phyloP scores from a whole-genome alignment of 2,797 vertebrate genomes.

The Cottoperca gobio region DNA sequence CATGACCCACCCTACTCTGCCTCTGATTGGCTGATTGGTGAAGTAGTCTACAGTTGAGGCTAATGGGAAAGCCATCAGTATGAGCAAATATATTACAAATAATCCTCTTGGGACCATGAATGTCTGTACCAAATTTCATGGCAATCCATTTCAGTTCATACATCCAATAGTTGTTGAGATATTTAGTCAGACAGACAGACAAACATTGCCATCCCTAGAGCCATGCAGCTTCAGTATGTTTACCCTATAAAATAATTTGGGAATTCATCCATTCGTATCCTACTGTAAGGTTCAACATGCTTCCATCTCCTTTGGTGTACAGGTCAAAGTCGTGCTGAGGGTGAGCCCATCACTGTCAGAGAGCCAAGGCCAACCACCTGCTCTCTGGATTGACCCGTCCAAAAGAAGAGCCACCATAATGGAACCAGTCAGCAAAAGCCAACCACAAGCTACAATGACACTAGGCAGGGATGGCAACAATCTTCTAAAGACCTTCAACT shows the following conservation, averaged over 20 bases:
- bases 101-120: neutral
- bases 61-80: neutral
- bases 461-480: constrained; percentile 84
- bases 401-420: constrained; percentile 93
- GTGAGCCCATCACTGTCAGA: constrained; percentile 86
- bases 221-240: neutral
- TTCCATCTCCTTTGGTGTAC: constrained; percentile 41
- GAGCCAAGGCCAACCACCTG: constrained; percentile 88
- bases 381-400: constrained; percentile 90
- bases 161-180: too few species aligned
- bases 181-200: too few species aligned
- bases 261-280: neutral
- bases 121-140: neutral
- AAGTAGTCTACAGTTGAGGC: neutral
- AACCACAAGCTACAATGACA: constrained; percentile 84
- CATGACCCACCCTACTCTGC: too few species aligned
- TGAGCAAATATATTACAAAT: neutral
- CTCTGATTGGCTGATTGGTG: too few species aligned
- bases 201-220: neutral
- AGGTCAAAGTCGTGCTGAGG: constrained; percentile 97
- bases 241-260: too few species aligned
- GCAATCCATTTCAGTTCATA: neutral
- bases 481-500: constrained; percentile 92
- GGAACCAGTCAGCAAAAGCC: constrained; percentile 85
- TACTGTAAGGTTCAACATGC: neutral